These are phyloP conservation scores for Tinamus major DNA, from an alignment of 2,797 vertebrate species.

Conservation along the genomic window DNA sequence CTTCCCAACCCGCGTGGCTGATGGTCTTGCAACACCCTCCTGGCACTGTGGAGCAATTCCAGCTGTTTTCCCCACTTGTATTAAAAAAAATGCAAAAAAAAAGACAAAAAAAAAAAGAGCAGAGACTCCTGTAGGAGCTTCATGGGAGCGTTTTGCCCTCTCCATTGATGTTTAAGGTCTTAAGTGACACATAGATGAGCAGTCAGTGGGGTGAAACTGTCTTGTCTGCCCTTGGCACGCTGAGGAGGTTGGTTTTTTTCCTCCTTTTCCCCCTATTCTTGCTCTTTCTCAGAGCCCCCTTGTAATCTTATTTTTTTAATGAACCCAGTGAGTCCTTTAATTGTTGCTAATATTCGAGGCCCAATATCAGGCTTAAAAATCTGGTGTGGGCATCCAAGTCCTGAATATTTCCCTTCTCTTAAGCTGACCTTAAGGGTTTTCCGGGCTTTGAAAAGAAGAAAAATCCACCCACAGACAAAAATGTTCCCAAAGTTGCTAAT, in stretches of 20 bases:
- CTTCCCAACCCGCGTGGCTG: accelerated
- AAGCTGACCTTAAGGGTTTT: not conserved
- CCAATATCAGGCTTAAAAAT: not conserved
- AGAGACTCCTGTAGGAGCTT: not conserved
- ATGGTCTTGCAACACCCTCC: not conserved
- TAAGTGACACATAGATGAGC: too few relatives aligned
- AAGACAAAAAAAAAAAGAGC: not conserved
- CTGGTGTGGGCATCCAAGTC: accelerated
- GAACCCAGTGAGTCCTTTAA: not conserved
- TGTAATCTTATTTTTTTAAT: not conserved
- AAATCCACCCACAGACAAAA: not conserved
- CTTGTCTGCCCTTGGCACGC: too few relatives aligned
- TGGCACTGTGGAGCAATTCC: not conserved
- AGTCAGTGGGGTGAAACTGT: too few relatives aligned
- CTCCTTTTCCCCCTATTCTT: too few relatives aligned
- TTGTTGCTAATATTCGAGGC: not conserved
- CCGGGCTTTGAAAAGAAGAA: not conserved
- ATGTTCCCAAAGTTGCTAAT: not conserved
- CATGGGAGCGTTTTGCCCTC: not conserved
- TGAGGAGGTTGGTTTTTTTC: too few relatives aligned
- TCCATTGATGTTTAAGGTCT: not conserved
- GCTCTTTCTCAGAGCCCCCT: too few relatives aligned
- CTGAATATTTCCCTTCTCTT: not conserved
- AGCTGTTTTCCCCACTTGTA: accelerated
- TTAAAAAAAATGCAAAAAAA: too few relatives aligned